A percentile compares a stretch with the other conserved stretches of the same genome.
These are phyloP conservation scores for Heliconius erato DNA, from an alignment of 2,888 invertebrate species.

Conservation along the genomic window DNA sequence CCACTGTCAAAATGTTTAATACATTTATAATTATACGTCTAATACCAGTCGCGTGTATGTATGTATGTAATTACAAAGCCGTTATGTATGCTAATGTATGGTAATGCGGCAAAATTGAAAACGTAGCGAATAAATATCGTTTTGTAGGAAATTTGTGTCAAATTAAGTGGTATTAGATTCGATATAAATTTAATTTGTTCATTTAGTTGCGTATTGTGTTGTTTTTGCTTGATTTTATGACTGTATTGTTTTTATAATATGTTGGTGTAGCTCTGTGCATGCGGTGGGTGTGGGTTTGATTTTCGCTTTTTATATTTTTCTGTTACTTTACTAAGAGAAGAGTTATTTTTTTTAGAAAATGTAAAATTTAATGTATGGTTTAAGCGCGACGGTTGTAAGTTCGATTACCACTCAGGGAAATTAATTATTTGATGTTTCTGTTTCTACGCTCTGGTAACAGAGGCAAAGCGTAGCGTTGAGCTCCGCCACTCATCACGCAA, in stretches of 20 bases:
- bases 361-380: no score
- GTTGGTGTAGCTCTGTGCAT: background rate
- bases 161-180: slow-evolving; percentile 38
- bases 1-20: slow-evolving; percentile 5
- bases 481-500: no score
- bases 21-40: slow-evolving; percentile 44
- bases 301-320: no score
- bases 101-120: slow-evolving; percentile 49
- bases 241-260: background rate
- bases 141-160: slow-evolving; percentile 38
- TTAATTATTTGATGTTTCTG: no score
- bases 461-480: no score
- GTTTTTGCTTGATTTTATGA: background rate
- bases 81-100: slow-evolving; percentile 50
- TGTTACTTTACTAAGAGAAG: no score
- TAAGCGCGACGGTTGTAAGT: no score
- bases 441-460: no score
- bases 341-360: no score
- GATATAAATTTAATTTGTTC: slow-evolving; percentile 17
- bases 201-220: slow-evolving; percentile 15
- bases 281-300: no score
- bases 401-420: no score
- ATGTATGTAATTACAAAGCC: slow-evolving; percentile 46
- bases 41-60: slow-evolving; percentile 48
- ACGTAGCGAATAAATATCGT: slow-evolving; percentile 43